Percentiles rank a stretch among this genome's conserved stretches.
Conservation (phyloP, 2,797 vertebrate genomes). For the Mus minutoides region DNA sequence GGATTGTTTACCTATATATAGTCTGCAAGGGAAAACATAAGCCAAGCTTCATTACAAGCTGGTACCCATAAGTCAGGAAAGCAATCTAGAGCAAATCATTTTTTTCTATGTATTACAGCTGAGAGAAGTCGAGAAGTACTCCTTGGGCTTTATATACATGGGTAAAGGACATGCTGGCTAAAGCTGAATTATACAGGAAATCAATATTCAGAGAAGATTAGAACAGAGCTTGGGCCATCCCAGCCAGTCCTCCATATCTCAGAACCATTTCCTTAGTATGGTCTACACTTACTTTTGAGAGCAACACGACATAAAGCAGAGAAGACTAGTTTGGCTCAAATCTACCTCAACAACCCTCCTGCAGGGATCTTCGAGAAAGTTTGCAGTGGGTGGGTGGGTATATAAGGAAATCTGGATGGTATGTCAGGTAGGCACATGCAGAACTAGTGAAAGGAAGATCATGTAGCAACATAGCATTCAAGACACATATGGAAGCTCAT, state of each 20-base stretch:
- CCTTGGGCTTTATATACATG: background rate
- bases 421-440: background rate
- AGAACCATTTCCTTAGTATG: background rate
- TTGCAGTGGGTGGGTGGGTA: accelerated
- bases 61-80: background rate
- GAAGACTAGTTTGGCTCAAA: background rate
- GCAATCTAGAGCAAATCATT: background rate
- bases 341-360: background rate
- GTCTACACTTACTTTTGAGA: background rate
- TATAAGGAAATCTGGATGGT: background rate
- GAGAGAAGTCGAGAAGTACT: background rate
- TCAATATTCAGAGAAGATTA: background rate
- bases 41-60: background rate
- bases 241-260: background rate
- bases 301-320: background rate
- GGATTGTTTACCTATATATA: background rate
- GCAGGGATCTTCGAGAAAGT: background rate
- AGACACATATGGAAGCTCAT: background rate
- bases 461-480: background rate
- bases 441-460: background rate
- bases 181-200: background rate
- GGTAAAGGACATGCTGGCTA: background rate
- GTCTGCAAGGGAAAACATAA: background rate
- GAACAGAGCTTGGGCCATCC: background rate
- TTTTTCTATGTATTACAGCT: background rate